A percentile compares a stretch with the other conserved stretches of the same genome.
Conservation (phyloP, 1,140 invertebrate genomes). For the Nephila pilipes region DNA sequence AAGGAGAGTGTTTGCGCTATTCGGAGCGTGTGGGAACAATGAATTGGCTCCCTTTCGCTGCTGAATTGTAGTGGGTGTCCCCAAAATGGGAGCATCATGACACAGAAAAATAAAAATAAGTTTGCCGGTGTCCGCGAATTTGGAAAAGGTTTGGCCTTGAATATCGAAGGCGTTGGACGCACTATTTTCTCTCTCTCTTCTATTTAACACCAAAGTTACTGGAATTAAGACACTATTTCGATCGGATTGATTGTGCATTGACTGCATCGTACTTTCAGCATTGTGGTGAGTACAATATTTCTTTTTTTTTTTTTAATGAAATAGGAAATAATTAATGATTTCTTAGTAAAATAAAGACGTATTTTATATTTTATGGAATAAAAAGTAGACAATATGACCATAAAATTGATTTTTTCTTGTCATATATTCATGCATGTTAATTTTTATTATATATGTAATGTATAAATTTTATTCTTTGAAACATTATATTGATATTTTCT, state of each 20-base stretch:
- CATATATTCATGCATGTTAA: too few species aligned
- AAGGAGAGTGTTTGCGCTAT: constrained; percentile 31
- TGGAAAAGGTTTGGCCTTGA: constrained; percentile 41
- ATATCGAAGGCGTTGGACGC: neutral
- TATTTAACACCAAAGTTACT: constrained; percentile 43
- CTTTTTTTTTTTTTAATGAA: too few species aligned
- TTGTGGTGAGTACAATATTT: neutral
- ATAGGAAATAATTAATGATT: too few species aligned
- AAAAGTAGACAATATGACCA: too few species aligned
- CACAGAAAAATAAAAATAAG: constrained; percentile 47
- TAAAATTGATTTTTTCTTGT: too few species aligned
- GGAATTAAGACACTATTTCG: neutral
- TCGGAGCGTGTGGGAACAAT: constrained; percentile 44
- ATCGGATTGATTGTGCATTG: neutral
- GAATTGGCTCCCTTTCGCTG: neutral
- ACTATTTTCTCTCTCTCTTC: neutral
- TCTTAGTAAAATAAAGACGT: too few species aligned
- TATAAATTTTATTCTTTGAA: too few species aligned
- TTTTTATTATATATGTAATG: too few species aligned
- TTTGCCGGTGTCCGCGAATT: neutral
- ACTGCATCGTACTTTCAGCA: neutral
- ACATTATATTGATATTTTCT: too few species aligned
- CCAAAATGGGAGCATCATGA: constrained; percentile 26
- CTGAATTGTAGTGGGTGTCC: neutral
- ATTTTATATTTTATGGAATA: too few species aligned